Base-by-base conservation (phyloP, 2,113 vertebrate genomes). In the Clinocottus analis region DNA sequence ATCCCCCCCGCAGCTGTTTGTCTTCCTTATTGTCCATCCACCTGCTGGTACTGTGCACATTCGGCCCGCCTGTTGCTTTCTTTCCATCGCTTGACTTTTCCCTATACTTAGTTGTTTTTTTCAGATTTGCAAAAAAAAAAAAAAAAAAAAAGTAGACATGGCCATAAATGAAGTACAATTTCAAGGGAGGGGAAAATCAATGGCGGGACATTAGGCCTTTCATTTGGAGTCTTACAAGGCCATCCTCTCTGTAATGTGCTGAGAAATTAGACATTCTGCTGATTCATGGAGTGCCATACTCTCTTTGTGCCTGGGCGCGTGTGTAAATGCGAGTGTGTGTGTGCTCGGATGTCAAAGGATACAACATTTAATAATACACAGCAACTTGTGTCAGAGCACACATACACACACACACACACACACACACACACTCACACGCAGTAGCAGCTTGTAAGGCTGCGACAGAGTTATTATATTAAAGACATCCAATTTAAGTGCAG, bases 111-210 rank as follows among this genome's bases (percentile, higher is more conserved):
- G n/a, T 69, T 65, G 66, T 68, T 82, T 51, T 59, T 62, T 43
- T 23, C 56, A 65, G 7, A 72, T 56, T 75, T 6, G 10, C 11
- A 72, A 56, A 60, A 72, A 68, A 60, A 72, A 58, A 53, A 13
- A 72, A 56, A 60, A 72, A 68, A 60, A 72, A 58, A 53, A 23
- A 63, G 73, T 63, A 76, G 79, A 83, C 73, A 74, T 53, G 59
- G 85, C 85, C 74, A 94, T 94, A 94, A 93, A 94, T 93, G 93
- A 92, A 86, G 85, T 85, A 84, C 88, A 94, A 92, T 92, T 92
- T 92, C 91, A 93, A 87, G 89, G 72, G 92, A 4, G 75, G 72
- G 82, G 76, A 94, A 55, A 94, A 94, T 95, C 91, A 81, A 94
- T 94, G 82, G 49, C 2, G 7, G 31, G 86, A 88, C 91, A 94